Percentiles rank a stretch among this genome's conserved stretches.
Conservation (phyloP, 2,888 invertebrate species). For the Thumatha senex region DNA sequence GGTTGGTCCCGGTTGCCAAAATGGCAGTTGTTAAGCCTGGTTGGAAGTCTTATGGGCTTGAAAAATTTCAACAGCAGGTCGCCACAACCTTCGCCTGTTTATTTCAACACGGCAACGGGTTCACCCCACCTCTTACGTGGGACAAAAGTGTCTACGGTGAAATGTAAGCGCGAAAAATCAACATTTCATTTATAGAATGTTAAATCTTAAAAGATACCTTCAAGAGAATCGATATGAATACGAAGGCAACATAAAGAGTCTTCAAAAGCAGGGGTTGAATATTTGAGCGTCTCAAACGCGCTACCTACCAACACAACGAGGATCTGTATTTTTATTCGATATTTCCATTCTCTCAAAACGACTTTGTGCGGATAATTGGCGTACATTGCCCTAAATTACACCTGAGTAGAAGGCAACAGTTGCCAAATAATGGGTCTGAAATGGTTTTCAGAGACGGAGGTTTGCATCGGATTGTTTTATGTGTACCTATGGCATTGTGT, state of each 20-base stretch:
- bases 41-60: too few relatives aligned
- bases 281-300: slow-evolving; percentile 47
- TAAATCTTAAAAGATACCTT: slow-evolving; percentile 39
- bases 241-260: slow-evolving; percentile 48
- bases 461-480: too few relatives aligned
- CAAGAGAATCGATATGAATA: slow-evolving; percentile 35
- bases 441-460: too few relatives aligned
- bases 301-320: slow-evolving; percentile 30
- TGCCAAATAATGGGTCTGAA: neutral
- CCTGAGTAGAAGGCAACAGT: slow-evolving; percentile 9
- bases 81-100: too few relatives aligned
- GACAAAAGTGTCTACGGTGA: too few relatives aligned
- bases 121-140: slow-evolving; percentile 1
- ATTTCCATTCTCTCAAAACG: slow-evolving; percentile 38
- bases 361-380: slow-evolving; percentile 49
- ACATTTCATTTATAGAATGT: slow-evolving; percentile 26
- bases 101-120: too few relatives aligned
- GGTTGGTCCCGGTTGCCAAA: too few relatives aligned
- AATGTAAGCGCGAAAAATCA: slow-evolving; percentile 20
- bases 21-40: too few relatives aligned
- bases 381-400: slow-evolving; percentile 47
- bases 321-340: slow-evolving; percentile 41
- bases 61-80: too few relatives aligned
- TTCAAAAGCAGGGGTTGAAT: slow-evolving; percentile 53
- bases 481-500: too few relatives aligned